Percentiles rank a stretch among this genome's conserved stretches.
These are phyloP conservation scores for Camelus bactrianus DNA, from an alignment of 2,113 vertebrate species.

Conservation along the genomic window DNA sequence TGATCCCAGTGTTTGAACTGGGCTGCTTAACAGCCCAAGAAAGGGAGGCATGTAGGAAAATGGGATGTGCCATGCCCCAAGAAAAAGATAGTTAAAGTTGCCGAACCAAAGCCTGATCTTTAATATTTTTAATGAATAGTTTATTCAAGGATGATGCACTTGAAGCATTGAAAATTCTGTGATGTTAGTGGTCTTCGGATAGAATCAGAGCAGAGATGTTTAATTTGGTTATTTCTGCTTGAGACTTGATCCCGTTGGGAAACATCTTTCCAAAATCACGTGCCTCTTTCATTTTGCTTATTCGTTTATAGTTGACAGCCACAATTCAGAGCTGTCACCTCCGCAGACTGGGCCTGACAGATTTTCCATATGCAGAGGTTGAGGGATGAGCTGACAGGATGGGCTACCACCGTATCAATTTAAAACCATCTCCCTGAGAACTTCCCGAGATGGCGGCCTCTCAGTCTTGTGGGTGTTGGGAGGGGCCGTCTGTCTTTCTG, in stretches of 20 bases:
- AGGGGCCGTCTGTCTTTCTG: not conserved
- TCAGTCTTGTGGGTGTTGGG: accelerated
- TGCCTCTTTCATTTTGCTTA: not conserved
- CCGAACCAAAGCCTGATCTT: not conserved
- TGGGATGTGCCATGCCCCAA: not conserved
- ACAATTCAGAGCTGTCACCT: not conserved
- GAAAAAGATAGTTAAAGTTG: not conserved
- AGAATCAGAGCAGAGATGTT: constrained; percentile 34
- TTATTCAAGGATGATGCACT: not conserved
- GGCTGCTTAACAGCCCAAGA: not conserved
- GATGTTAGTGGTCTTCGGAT: not conserved
- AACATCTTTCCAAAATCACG: not conserved
- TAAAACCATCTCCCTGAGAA: not conserved
- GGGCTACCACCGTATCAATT: not conserved
- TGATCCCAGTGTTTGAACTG: not conserved
- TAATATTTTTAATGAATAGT: not conserved
- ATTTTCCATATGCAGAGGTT: not conserved
- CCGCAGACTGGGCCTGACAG: not conserved
- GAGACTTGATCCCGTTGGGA: not conserved
- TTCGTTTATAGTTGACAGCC: not conserved
- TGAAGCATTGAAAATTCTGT: not conserved
- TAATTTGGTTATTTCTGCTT: constrained; percentile 44
- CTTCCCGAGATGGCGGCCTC: not conserved
- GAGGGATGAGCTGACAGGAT: not conserved
- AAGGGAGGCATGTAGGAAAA: not conserved